Evolutionary conservation across 2,113 vertebrate genomes (phyloP).

Genomic region (Pterocles orientalis): DNA sequence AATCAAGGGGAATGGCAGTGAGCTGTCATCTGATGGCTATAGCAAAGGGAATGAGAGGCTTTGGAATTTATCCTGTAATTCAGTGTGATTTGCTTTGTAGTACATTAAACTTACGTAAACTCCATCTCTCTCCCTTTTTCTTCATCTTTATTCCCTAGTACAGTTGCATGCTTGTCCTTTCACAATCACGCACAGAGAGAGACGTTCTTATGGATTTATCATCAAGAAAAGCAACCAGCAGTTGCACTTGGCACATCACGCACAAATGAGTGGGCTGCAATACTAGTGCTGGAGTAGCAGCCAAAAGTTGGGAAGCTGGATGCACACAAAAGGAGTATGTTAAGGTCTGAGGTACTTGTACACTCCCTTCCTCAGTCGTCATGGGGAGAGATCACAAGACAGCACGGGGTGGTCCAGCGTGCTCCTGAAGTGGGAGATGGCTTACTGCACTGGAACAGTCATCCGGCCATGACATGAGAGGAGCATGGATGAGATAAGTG

Average conservation of each 20-base stretch:
- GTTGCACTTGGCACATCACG: not conserved
- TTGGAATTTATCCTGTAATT: not conserved
- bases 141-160: not conserved
- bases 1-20: not conserved
- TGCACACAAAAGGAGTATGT: not conserved
- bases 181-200: accelerated
- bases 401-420: not conserved
- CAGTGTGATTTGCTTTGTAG: not conserved
- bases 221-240: not conserved
- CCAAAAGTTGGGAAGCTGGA: not conserved
- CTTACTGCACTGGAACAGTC: not conserved
- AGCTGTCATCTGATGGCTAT: not conserved
- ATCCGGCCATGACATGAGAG: not conserved
- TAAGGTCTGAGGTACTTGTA: not conserved
- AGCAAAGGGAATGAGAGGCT: not conserved
- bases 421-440: not conserved
- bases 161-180: not conserved
- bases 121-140: not conserved
- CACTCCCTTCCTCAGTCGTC: not conserved
- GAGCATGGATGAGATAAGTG: not conserved
- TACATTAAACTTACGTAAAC: not conserved
- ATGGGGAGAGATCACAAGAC: not conserved
- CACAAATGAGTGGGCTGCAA: not conserved
- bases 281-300: not conserved
- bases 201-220: not conserved